Conservation (phyloP, 2,888 invertebrate genomes). For the Dasysyrphus albostriatus region DNA sequence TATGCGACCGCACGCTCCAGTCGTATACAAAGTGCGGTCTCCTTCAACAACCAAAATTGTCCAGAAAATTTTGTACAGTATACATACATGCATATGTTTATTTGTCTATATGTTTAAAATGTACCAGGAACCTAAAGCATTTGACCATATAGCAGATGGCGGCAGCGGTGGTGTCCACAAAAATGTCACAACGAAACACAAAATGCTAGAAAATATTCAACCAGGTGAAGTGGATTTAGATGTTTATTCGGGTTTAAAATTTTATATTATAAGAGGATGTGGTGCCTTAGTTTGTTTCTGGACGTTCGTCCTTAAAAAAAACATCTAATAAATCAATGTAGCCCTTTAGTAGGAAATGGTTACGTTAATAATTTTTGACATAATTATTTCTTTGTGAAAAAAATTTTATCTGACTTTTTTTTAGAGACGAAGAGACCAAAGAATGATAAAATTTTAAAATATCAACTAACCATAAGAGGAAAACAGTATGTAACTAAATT, state of each 20-base stretch:
- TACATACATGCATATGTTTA: background rate
- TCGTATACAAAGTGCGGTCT: slow-evolving; percentile 47
- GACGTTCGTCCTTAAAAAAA: background rate
- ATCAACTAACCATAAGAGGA: no score
- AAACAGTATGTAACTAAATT: no score
- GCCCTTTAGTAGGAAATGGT: background rate
- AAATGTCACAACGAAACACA: slow-evolving; percentile 9
- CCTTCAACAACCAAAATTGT: slow-evolving; percentile 52
- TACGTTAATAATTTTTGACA: background rate
- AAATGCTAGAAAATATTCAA: background rate
- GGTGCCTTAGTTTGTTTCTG: background rate
- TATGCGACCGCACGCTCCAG: slow-evolving; percentile 71
- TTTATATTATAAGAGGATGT: background rate
- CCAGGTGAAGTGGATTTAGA: slow-evolving; percentile 12
- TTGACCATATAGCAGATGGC: background rate
- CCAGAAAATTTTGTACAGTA: slow-evolving; percentile 34
- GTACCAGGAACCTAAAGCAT: slow-evolving; percentile 17
- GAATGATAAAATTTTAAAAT: no score
- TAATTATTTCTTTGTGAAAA: no score
- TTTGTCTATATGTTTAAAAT: slow-evolving; percentile 17
- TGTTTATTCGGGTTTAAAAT: slow-evolving; percentile 21
- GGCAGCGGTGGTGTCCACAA: background rate
- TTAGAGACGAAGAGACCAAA: no score
- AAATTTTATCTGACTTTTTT: no score
- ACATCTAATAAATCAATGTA: background rate